Evolutionary conservation across 1,140 invertebrate species (phyloP).

Genomic region (Bemisia tabaci): DNA sequence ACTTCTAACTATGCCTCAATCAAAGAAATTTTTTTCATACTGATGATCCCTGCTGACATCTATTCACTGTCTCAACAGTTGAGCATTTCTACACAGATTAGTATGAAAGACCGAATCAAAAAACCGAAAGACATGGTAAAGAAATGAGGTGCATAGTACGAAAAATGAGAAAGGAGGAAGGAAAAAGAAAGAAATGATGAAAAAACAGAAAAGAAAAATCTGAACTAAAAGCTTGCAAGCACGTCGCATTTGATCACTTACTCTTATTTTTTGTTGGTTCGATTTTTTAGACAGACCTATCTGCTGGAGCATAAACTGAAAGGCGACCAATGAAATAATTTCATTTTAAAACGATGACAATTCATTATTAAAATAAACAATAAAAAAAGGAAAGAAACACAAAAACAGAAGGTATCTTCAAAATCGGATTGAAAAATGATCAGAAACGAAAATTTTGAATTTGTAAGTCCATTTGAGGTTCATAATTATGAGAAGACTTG

Average conservation of each 20-base stretch:
- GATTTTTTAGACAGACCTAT: slow-evolving; percentile 64
- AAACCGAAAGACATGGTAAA: background rate
- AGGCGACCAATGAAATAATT: slow-evolving; percentile 27
- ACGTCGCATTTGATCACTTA: slow-evolving; percentile 42
- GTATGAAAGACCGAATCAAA: background rate
- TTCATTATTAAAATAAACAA: too few relatives aligned
- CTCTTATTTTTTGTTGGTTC: slow-evolving; percentile 79
- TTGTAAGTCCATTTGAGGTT: too few relatives aligned
- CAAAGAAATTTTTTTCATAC: too few relatives aligned
- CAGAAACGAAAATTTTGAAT: slow-evolving; percentile 1
- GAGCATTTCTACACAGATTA: background rate
- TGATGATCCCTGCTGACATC: too few relatives aligned
- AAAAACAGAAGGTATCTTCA: slow-evolving; percentile 11
- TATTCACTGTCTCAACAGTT: too few relatives aligned
- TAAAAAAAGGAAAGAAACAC: too few relatives aligned
- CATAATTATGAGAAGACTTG: too few relatives aligned
- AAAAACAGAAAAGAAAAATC: slow-evolving; percentile 19
- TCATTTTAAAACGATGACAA: slow-evolving; percentile 3
- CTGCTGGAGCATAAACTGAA: slow-evolving; percentile 79
- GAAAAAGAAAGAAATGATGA: background rate
- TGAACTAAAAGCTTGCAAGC: background rate
- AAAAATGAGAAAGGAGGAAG: background rate
- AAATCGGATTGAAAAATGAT: slow-evolving; percentile 8
- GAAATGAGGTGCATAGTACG: background rate
- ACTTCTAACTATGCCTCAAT: too few relatives aligned